Evolutionary conservation across 2,113 vertebrate species (phyloP).

Genomic region (mouse (Mus musculus)): GRCm39 chr6:137545001-137545500

Average conservation of each 20-base stretch:
- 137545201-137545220: not conserved
- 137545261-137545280: not conserved
- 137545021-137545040: not conserved
- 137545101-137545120: not conserved
- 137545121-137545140: not conserved
- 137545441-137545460: not conserved
- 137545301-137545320: not conserved
- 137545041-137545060: not conserved
- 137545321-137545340: not conserved
- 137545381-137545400: not conserved
- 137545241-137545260: not conserved
- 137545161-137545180: not conserved
- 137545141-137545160: not conserved
- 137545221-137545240: not conserved
- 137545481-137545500: not conserved
- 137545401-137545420: no score
- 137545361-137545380: not conserved
- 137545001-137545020: no score
- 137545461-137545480: no score
- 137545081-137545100: not conserved
- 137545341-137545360: slow-evolving; percentile 43
- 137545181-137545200: not conserved
- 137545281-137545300: not conserved
- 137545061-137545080: not conserved
- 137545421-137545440: not conserved